Evolutionary conservation across 2,888 invertebrate species (phyloP).

Genomic region (Amiota communis): DNA sequence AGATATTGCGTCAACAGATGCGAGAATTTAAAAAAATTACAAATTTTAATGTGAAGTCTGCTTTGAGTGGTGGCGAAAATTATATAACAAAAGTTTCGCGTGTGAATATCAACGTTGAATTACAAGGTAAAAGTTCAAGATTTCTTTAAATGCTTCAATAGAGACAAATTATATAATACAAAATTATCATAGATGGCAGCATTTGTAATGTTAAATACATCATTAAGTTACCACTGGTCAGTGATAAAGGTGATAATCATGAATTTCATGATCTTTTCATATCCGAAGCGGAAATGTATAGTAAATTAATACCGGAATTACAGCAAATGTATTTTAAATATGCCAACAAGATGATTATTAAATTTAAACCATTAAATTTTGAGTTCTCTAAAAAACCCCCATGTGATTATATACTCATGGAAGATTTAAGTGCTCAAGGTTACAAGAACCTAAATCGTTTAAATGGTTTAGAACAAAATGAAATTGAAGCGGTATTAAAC

Average conservation of each 20-base stretch:
- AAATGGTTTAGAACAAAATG: constrained; percentile 56
- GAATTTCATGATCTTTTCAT: constrained; percentile 52
- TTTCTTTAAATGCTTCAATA: background rate
- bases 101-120: constrained; percentile 50
- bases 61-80: constrained; percentile 64
- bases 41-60: constrained; percentile 50
- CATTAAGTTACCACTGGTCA: constrained; percentile 59
- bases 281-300: constrained; percentile 59
- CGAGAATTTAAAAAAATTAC: constrained; percentile 48
- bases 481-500: constrained; percentile 57
- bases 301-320: constrained; percentile 59
- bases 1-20: constrained; percentile 45
- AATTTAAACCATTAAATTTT: constrained; percentile 55
- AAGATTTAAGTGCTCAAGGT: constrained; percentile 55
- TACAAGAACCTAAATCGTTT: constrained; percentile 58
- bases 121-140: constrained; percentile 52
- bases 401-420: constrained; percentile 59
- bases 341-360: constrained; percentile 40
- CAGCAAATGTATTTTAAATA: constrained; percentile 53
- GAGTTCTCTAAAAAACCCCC: constrained; percentile 47
- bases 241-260: constrained; percentile 49
- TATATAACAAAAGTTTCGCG: constrained; percentile 63
- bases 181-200: constrained; percentile 38
- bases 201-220: constrained; percentile 50
- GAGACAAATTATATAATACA: background rate